Evolutionary conservation across 2,113 vertebrate species (phyloP).

Genomic region (Corapipo altera): DNA sequence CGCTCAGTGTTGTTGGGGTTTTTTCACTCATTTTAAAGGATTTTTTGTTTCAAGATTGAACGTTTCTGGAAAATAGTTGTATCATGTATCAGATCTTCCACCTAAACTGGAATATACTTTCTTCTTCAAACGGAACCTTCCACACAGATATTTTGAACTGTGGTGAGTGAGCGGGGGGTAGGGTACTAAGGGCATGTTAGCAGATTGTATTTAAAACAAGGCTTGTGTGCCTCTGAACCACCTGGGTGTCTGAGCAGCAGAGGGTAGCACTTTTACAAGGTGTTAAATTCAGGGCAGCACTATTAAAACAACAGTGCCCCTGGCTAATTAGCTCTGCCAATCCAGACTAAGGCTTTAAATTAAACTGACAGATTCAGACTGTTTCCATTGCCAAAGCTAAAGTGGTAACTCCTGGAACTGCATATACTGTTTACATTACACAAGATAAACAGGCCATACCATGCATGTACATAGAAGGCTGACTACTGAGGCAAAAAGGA

Average conservation of each 20-base stretch:
- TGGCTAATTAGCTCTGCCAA: not conserved
- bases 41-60: not conserved
- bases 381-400: not conserved
- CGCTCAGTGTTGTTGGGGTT: rapidly evolving
- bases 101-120: not conserved
- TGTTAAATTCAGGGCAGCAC: not conserved
- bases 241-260: not conserved
- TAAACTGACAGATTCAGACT: not conserved
- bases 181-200: not conserved
- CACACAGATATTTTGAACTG: not conserved
- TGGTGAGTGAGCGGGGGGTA: not conserved
- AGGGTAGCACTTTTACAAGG: not conserved
- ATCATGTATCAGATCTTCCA: not conserved
- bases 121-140: not conserved
- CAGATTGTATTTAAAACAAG: not conserved
- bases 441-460: not conserved
- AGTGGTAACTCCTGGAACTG: not conserved
- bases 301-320: not conserved
- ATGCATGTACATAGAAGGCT: not conserved
- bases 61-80: not conserved
- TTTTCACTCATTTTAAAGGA: not conserved
- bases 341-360: not conserved
- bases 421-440: not conserved
- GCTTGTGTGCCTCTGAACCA: not conserved
- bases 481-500: not conserved